Conservation (phyloP, 2,888 invertebrate species). For the Diaperis boleti region DNA sequence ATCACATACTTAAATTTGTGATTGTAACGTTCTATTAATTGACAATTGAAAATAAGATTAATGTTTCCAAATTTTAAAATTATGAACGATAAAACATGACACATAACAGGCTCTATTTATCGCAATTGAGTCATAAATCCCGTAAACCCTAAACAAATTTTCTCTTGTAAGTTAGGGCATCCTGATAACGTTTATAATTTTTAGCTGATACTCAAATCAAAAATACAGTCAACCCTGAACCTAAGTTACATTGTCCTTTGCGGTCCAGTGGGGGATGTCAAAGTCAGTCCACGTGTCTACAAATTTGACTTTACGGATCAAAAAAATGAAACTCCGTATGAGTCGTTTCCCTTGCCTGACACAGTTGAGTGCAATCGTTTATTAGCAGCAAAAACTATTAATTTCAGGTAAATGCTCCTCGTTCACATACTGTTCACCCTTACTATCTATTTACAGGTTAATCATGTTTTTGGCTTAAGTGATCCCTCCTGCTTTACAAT, state of each 20-base stretch:
- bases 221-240: constrained; percentile 77
- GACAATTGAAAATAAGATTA: too few species aligned
- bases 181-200: constrained; percentile 35
- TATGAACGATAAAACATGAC: too few species aligned
- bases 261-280: constrained; percentile 92
- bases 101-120: too few species aligned
- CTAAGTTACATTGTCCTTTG: constrained; percentile 87
- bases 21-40: too few species aligned
- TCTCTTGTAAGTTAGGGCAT: too few species aligned
- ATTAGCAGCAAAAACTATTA: constrained; percentile 90
- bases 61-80: too few species aligned
- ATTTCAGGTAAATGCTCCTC: constrained; percentile 77
- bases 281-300: constrained; percentile 83
- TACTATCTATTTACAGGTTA: constrained; percentile 73
- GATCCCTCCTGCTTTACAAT: too few species aligned
- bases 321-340: constrained; percentile 81
- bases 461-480: constrained; percentile 88
- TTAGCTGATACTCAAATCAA: constrained; percentile 86
- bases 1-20: too few species aligned
- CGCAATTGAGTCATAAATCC: too few species aligned
- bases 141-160: too few species aligned
- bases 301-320: constrained; percentile 86
- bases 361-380: constrained; percentile 90
- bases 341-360: constrained; percentile 82
- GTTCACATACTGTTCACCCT: constrained; percentile 2